Conservation (phyloP, 2,113 vertebrate species). For the Pseudolaguvia tuberculata region DNA sequence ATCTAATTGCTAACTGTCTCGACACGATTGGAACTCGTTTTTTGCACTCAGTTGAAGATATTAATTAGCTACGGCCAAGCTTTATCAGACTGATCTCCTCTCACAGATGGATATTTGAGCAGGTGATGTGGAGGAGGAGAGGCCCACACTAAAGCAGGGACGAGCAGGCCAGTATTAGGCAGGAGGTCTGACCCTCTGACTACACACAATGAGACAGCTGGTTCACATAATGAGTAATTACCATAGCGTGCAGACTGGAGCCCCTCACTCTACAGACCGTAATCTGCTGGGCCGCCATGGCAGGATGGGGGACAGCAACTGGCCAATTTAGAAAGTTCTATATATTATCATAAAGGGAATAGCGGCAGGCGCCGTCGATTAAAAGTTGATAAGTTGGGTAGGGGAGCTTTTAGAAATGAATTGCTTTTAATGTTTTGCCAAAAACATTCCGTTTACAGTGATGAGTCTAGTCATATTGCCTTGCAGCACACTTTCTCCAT, state of each 20-base stretch:
- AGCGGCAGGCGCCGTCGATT: neutral
- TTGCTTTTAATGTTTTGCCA: conserved; percentile 3
- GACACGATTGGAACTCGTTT: neutral
- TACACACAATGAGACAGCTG: conserved; percentile 48
- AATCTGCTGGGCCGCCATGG: conserved; percentile 34
- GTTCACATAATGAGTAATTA: conserved; percentile 50
- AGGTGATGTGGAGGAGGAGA: conserved; percentile 46
- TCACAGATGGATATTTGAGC: conserved; percentile 44
- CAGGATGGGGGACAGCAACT: conserved; percentile 11
- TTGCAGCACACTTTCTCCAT: neutral
- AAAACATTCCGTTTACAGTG: conserved; percentile 25
- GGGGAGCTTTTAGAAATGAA: neutral
- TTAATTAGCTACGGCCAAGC: conserved; percentile 11
- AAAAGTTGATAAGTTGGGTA: neutral
- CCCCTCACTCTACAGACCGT: conserved; percentile 35
- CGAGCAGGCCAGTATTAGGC: conserved; percentile 33
- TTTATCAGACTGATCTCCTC: conserved; percentile 26
- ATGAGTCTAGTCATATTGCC: neutral
- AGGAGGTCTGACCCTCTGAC: conserved; percentile 49
- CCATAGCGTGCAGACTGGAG: conserved; percentile 50
- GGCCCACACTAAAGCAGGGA: conserved; percentile 36
- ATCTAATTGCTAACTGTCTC: neutral
- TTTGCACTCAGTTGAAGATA: conserved; percentile 20
- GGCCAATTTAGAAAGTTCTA: conserved; percentile 42
- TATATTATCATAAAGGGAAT: conserved; percentile 14